Conservation (phyloP, 2,113 vertebrate species). For the Centropus unirufus region DNA sequence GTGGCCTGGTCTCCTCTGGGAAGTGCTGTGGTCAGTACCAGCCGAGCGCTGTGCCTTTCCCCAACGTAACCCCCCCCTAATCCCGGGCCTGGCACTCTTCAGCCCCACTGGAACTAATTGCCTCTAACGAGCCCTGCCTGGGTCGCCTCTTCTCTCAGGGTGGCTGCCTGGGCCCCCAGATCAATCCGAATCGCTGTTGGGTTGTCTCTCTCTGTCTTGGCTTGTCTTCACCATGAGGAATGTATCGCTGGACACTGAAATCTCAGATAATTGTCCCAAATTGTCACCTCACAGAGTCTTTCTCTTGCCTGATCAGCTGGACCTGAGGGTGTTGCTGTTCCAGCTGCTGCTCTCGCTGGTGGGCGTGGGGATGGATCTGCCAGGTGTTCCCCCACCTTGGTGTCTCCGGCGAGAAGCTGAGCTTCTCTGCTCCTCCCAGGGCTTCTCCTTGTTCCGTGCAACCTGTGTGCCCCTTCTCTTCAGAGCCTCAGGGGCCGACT, state of each 20-base stretch:
- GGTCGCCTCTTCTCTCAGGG: background rate
- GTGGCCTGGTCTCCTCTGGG: conserved; percentile 70
- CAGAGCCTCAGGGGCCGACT: background rate
- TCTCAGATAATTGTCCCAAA: background rate
- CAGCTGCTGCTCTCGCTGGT: background rate
- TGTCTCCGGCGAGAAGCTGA: background rate
- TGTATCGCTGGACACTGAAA: background rate
- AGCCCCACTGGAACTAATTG: conserved; percentile 37
- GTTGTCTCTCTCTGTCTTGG: background rate
- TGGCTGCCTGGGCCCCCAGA: background rate
- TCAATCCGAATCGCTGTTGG: background rate
- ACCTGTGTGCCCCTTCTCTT: background rate
- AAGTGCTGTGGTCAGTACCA: conserved; percentile 70
- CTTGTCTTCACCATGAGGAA: background rate
- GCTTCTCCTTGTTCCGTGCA: background rate
- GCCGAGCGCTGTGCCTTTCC: conserved; percentile 37
- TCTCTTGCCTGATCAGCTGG: background rate
- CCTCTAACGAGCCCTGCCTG: conserved; percentile 43
- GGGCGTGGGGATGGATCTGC: background rate
- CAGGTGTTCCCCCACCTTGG: background rate
- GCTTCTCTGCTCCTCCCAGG: background rate
- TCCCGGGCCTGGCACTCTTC: background rate
- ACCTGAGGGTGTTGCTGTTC: background rate
- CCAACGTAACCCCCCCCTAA: conserved; percentile 48
- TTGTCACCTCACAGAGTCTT: accelerated